Conservation (phyloP, 2,888 invertebrate species). For the Neoaliturus tenellus region DNA sequence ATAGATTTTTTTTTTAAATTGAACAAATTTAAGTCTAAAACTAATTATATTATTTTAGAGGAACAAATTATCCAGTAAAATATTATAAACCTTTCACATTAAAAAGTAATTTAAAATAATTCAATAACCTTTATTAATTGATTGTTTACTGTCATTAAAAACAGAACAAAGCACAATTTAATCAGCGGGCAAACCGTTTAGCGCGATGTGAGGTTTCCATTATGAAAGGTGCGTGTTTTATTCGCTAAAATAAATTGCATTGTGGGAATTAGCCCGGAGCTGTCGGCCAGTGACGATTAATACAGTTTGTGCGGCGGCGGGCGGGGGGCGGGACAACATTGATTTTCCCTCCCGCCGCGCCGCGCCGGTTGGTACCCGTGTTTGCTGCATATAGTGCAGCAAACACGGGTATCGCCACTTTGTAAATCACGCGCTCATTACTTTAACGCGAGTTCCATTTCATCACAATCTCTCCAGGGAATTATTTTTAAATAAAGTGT, state of each 20-base stretch:
- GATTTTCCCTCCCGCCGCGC: background rate
- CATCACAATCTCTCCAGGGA: background rate
- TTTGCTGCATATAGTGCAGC: conserved; percentile 13
- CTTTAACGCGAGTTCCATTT: background rate
- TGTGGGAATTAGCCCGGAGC: background rate
- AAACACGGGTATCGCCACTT: conserved; percentile 1
- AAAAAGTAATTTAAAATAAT: too few relatives aligned
- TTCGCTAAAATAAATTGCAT: conserved; percentile 27
- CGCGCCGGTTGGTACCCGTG: background rate
- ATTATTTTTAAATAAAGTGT: background rate
- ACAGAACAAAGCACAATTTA: too few relatives aligned
- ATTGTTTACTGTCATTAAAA: too few relatives aligned
- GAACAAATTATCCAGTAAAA: too few relatives aligned
- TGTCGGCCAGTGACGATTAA: conserved; percentile 18
- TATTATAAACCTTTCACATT: too few relatives aligned
- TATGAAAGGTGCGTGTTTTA: conserved; percentile 10
- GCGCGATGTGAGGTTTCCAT: background rate
- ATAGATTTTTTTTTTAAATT: too few relatives aligned
- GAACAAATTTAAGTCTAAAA: too few relatives aligned
- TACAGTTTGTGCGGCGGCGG: background rate
- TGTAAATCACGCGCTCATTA: background rate
- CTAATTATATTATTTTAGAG: too few relatives aligned
- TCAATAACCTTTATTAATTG: too few relatives aligned
- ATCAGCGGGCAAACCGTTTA: background rate
- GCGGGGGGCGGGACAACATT: conserved; percentile 7